phyloP scores from a whole-genome alignment of 2,888 invertebrate species.

The Diarsia mendica region DNA sequence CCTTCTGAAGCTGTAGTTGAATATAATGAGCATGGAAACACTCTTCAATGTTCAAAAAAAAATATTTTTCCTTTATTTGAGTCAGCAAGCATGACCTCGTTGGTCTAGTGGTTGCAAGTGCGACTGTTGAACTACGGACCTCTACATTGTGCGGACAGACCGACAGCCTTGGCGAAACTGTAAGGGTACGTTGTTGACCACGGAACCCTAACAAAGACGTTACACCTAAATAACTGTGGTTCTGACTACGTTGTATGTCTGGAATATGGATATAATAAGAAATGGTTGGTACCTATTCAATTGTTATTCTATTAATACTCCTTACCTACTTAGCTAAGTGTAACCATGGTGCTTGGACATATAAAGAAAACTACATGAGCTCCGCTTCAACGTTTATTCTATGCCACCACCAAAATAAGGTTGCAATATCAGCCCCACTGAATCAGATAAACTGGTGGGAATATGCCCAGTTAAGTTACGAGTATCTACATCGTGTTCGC shows the following conservation, averaged over 20 bases:
- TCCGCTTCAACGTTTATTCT: slow-evolving; percentile 1
- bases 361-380: not conserved
- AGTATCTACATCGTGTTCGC: slow-evolving; percentile 71
- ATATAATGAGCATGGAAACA: not conserved
- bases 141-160: no score
- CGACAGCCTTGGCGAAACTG: no score
- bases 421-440: not conserved
- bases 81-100: no score
- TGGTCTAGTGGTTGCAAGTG: no score
- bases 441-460: not conserved
- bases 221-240: no score
- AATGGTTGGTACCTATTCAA: not conserved
- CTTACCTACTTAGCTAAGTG: not conserved
- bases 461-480: not conserved
- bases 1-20: not conserved
- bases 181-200: no score
- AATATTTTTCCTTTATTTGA: not conserved
- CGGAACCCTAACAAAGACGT: no score
- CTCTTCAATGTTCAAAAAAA: not conserved
- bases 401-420: slow-evolving; percentile 29
- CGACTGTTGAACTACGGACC: no score
- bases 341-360: not conserved
- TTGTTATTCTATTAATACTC: not conserved
- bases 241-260: not conserved
- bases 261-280: not conserved